Evolutionary conservation across 2,888 invertebrate genomes (phyloP).

Genomic region (Stomorhina lunata): DNA sequence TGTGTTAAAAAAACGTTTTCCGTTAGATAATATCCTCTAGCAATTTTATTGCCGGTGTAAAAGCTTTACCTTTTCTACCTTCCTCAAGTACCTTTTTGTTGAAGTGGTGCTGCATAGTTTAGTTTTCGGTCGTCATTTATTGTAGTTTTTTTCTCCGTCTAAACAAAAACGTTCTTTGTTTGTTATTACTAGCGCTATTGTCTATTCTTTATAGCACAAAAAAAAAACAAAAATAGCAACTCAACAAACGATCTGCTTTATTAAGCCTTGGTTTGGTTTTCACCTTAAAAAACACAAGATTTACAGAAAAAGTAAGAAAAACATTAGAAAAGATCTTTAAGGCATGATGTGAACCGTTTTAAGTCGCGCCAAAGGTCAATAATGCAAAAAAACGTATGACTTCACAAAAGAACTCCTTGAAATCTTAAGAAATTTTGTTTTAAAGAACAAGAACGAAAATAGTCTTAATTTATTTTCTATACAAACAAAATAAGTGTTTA

Average conservation of each 20-base stretch:
- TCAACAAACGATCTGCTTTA: slow-evolving; percentile 55
- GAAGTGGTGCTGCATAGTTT: slow-evolving; percentile 2
- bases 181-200: background rate
- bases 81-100: slow-evolving; percentile 5
- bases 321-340: slow-evolving; percentile 38
- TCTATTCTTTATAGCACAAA: background rate
- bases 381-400: slow-evolving; percentile 42
- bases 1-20: no score
- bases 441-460: background rate
- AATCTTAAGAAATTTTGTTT: slow-evolving; percentile 16
- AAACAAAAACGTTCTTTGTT: slow-evolving; percentile 42
- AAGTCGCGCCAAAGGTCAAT: slow-evolving; percentile 66
- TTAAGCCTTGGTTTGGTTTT: slow-evolving; percentile 13
- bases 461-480: slow-evolving; percentile 58
- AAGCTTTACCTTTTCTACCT: background rate
- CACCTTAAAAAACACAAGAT: slow-evolving; percentile 4
- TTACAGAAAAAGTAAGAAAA: background rate
- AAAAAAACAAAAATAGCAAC: background rate
- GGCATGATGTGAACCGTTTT: slow-evolving; percentile 65
- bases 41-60: background rate
- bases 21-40: no score
- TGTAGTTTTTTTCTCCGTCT: background rate
- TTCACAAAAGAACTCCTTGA: background rate
- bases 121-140: slow-evolving; percentile 2
- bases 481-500: slow-evolving; percentile 56